A percentile compares a stretch with the other conserved stretches of the same genome.
Conservation (phyloP, 2,113 vertebrate species). For the Apodemus sylvaticus region DNA sequence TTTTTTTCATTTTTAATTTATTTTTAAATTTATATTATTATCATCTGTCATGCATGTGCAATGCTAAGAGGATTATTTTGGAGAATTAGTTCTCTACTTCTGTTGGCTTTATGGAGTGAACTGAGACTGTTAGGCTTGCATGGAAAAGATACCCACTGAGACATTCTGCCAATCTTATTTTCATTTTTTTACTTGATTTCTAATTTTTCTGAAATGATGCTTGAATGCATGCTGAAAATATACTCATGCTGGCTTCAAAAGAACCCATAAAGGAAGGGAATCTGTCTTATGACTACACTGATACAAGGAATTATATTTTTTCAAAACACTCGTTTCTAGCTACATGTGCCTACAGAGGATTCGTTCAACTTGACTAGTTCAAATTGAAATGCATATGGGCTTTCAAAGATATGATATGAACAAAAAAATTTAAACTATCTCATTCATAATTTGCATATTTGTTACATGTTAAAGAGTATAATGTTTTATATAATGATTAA, state of each 20-base stretch:
- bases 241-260: neutral
- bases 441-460: neutral
- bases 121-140: neutral
- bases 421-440: neutral
- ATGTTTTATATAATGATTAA: neutral
- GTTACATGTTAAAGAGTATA: neutral
- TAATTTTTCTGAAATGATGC: neutral
- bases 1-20: neutral
- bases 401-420: constrained; percentile 28
- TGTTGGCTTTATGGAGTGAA: neutral
- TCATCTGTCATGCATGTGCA: neutral
- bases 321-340: neutral
- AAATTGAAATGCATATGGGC: neutral
- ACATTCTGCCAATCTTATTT: neutral
- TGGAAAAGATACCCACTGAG: neutral
- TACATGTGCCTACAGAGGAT: neutral
- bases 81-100: neutral
- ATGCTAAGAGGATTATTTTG: neutral
- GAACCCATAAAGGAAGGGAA: neutral
- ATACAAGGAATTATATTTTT: neutral
- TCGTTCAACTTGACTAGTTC: neutral
- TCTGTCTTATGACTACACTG: neutral
- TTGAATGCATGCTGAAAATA: neutral
- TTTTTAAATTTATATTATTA: neutral
- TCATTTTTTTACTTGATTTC: neutral